phyloP scores from a whole-genome alignment of 2,113 vertebrate genomes.

The Clarias batrachus region DNA sequence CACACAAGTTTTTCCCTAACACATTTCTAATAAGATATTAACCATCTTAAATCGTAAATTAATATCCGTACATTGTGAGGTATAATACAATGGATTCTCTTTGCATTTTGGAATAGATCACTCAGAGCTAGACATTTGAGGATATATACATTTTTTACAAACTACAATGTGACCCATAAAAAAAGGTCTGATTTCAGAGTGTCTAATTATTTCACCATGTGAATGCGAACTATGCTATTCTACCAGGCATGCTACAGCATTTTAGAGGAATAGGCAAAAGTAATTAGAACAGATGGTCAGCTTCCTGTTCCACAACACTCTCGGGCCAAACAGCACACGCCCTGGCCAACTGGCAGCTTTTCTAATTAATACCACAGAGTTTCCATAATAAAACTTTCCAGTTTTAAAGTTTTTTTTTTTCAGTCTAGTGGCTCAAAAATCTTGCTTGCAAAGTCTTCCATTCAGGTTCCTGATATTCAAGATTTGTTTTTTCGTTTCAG shows the following conservation, averaged over 20 bases:
- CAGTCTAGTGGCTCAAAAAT: not conserved
- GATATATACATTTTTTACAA: too few relatives aligned
- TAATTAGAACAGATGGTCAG: constrained; percentile 49
- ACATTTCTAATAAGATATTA: too few relatives aligned
- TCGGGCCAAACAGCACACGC: constrained; percentile 11
- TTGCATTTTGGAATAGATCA: not conserved
- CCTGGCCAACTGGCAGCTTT: constrained; percentile 8
- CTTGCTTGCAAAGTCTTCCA: not conserved
- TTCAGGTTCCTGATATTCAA: not conserved
- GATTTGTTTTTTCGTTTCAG: not conserved
- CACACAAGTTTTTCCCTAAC: not conserved
- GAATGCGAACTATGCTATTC: not conserved
- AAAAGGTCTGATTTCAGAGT: not conserved
- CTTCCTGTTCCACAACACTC: constrained; percentile 42
- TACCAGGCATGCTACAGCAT: constrained; percentile 17
- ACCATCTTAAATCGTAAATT: not conserved
- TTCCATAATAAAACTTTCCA: constrained; percentile 22
- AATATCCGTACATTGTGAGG: not conserved
- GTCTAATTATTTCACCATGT: constrained; percentile 25
- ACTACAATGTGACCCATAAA: too few relatives aligned
- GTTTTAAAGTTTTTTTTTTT: not conserved
- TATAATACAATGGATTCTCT: not conserved
- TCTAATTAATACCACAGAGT: constrained; percentile 36
- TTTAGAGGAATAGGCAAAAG: constrained; percentile 29
- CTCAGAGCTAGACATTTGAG: not conserved